phyloP scores from a whole-genome alignment of 2,888 invertebrate genomes.

The Leptopilina myrica region DNA sequence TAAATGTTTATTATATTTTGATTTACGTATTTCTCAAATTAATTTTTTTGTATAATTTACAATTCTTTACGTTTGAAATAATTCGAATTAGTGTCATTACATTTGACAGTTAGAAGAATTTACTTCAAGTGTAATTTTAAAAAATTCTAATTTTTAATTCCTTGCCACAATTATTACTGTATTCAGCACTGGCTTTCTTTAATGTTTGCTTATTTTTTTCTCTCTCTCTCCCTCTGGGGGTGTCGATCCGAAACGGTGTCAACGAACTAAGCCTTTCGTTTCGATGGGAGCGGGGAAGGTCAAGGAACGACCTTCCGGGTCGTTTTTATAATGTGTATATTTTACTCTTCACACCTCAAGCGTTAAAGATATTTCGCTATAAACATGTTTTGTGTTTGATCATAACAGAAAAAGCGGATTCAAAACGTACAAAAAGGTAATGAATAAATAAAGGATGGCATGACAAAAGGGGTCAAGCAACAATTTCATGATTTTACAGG shows the following conservation, averaged over 20 bases:
- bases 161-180: slow-evolving; percentile 9
- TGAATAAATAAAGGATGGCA: no score
- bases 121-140: neutral
- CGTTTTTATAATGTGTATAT: slow-evolving; percentile 43
- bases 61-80: no score
- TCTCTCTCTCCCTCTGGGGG: slow-evolving; percentile 3
- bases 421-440: neutral
- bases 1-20: no score
- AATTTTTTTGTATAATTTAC: no score
- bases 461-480: no score
- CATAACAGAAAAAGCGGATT: slow-evolving; percentile 2
- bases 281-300: slow-evolving; percentile 52
- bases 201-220: slow-evolving; percentile 36
- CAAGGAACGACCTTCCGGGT: slow-evolving; percentile 65
- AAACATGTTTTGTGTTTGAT: slow-evolving; percentile 20
- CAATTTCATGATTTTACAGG: no score
- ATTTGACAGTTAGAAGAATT: neutral
- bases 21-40: no score
- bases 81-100: no score
- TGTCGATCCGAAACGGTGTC: slow-evolving; percentile 43
- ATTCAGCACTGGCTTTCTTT: slow-evolving; percentile 41
- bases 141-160: slow-evolving; percentile 43
- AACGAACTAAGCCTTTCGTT: slow-evolving; percentile 51
- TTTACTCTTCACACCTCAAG: slow-evolving; percentile 32
- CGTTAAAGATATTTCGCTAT: neutral